phyloP scores from a whole-genome alignment of 2,797 vertebrate species.

The Acropternis orthonyx region DNA sequence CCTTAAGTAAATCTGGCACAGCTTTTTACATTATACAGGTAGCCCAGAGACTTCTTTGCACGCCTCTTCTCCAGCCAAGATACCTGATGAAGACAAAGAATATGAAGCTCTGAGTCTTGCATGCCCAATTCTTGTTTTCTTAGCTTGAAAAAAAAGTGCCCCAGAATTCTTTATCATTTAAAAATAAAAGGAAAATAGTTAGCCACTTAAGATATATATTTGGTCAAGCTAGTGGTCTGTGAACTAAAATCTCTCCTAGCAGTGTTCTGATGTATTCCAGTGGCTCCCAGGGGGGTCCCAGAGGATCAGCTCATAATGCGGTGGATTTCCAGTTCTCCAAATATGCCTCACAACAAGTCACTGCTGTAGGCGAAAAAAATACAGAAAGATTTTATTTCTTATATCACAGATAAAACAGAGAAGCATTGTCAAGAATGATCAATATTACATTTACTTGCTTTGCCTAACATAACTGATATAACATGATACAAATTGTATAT shows the following conservation, averaged over 20 bases:
- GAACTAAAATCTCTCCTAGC: background rate
- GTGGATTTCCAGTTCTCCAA: background rate
- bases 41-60: background rate
- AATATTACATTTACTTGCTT: background rate
- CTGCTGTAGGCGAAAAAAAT: background rate
- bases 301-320: background rate
- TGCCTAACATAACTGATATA: background rate
- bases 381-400: background rate
- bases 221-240: background rate
- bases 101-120: background rate
- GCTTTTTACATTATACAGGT: background rate
- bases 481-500: background rate
- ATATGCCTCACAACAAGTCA: background rate
- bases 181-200: conserved; percentile 1
- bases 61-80: background rate
- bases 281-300: background rate
- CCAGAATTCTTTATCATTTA: background rate
- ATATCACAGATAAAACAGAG: background rate
- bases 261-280: background rate
- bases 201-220: background rate
- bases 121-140: background rate
- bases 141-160: conserved; percentile 2
- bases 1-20: background rate
- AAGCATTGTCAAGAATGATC: background rate
- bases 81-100: background rate